Base-by-base conservation (phyloP, 1,140 invertebrate species). In the Mercenaria mercenaria region DNA sequence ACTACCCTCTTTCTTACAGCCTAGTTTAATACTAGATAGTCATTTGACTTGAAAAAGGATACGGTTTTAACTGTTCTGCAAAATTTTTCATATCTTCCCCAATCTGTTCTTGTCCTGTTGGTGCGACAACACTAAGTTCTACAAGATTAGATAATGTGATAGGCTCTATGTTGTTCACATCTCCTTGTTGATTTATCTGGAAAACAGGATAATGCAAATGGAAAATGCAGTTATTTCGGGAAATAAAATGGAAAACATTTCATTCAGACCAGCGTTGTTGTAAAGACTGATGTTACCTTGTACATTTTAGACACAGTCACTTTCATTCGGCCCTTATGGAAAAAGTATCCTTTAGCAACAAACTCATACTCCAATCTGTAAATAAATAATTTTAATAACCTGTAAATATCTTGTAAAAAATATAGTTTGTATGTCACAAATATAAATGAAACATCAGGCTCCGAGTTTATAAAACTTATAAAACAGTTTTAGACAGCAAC, bases 261-360 rank as follows among this genome's bases (percentile, higher is more conserved):
- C 13, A n/a, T 47, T 50, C 15, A n/a, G n/a, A n/a, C n/a, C n/a
- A n/a, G n/a, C n/a, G n/a, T n/a, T n/a, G n/a, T n/a, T n/a, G n/a
- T n/a, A n/a, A n/a, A n/a, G n/a, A 67, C 8, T 67, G 61, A 20
- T 37, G 90, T 91, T 95, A 97, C 97, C 93, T 98, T 98, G 92
- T 98, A 99, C 18, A 99, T 97, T 96, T 99, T 99, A 0, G 98
- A 98, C 0, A 99, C 98, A 1, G 98, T 99, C 1, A 99, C 98
- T 96, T 99, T 99, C 98, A 99, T 99, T 94, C 99, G 97, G 0
- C 99, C 99, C 96, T 99, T 99, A 76, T 98, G 97, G 93, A 99
- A 99, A 97, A 99, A 98, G 93, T 98, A 99, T 23, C 99, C 99
- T 96, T 98, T 97, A 0, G 98, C 97, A 92, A 98, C 98, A 95